A percentile compares a stretch with the other conserved stretches of the same genome.
Evolutionary conservation across 92 coral and sea anemone genomes (phyloP).

Genomic region (Zoanthus sansibaricus): DNA sequence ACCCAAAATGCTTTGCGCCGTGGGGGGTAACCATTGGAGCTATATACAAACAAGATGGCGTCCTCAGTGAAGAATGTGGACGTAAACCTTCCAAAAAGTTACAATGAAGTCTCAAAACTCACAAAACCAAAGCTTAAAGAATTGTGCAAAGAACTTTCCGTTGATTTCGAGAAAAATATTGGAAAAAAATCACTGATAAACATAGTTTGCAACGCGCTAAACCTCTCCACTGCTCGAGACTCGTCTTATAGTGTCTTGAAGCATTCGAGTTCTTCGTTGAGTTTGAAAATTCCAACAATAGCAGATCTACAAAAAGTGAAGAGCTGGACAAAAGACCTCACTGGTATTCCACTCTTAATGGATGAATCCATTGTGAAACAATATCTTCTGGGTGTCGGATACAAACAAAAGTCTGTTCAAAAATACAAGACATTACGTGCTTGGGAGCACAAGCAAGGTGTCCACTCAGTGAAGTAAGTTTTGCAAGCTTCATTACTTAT

Average conservation of each 20-base stretch:
- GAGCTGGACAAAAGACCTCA: background rate
- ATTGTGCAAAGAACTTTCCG: background rate
- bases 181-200: background rate
- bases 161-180: background rate
- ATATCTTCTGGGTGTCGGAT: background rate
- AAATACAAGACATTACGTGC: background rate
- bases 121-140: background rate
- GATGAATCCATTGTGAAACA: background rate
- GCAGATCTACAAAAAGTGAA: background rate
- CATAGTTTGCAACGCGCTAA: background rate
- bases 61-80: background rate
- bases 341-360: background rate
- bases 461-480: background rate
- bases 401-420: background rate
- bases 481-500: no score
- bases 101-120: background rate
- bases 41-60: background rate
- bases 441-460: background rate
- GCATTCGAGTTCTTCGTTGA: background rate
- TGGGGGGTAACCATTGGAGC: no score
- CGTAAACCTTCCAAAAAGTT: background rate
- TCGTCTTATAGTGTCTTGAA: background rate
- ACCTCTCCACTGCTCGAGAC: background rate
- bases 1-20: no score
- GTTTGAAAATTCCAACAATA: background rate